These are phyloP conservation scores for Coptodon rendalli DNA, from an alignment of 2,113 vertebrate genomes.

Conservation along the genomic window DNA sequence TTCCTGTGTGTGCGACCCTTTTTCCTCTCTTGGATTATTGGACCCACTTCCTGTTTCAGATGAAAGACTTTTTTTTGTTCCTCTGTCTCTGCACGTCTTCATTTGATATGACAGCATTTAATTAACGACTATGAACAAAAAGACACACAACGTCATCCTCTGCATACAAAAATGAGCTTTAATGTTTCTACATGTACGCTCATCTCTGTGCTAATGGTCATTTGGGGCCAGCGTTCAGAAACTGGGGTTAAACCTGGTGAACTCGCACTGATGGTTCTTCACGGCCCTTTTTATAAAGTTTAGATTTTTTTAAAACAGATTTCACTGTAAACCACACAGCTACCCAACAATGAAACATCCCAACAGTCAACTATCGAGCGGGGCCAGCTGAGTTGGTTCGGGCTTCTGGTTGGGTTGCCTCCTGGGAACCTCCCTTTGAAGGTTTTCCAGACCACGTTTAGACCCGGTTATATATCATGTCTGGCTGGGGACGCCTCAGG, in stretches of 20 bases:
- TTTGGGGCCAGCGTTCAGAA: background rate
- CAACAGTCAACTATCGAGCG: fast-evolving
- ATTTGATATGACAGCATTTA: fast-evolving
- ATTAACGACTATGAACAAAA: background rate
- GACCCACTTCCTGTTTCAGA: background rate
- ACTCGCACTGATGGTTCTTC: background rate
- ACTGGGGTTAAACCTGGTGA: background rate
- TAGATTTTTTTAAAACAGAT: background rate
- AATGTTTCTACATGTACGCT: background rate
- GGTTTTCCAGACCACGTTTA: background rate
- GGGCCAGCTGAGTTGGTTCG: fast-evolving
- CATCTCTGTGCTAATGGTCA: background rate
- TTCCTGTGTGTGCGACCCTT: background rate
- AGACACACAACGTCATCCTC: background rate
- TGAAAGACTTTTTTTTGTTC: background rate
- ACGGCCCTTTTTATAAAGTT: background rate
- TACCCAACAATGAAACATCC: background rate
- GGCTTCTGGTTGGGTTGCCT: background rate
- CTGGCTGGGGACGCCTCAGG: fast-evolving
- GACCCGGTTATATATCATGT: fast-evolving
- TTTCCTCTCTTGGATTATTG: background rate
- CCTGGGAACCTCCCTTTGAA: background rate
- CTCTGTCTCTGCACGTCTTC: background rate
- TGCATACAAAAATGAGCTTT: background rate
- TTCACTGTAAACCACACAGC: background rate